Conservation (phyloP, 1,140 invertebrate genomes). For the Brachionus calyciflorus region DNA sequence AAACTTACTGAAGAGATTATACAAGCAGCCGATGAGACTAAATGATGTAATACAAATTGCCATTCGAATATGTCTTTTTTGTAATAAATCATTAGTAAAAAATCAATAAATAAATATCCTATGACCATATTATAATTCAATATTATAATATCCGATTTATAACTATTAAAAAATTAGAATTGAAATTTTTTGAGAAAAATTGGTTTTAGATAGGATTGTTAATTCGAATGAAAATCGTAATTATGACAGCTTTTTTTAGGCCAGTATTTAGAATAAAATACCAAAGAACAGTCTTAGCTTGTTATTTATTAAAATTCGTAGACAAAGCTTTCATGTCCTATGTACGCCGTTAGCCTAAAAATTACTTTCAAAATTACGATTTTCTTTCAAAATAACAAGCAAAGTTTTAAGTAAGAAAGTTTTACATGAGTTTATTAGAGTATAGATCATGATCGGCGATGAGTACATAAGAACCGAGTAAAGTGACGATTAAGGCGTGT, state of each 20-base stretch:
- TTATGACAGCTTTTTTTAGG: too few relatives aligned
- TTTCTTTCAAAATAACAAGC: constrained; percentile 21
- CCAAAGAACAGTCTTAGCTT: too few relatives aligned
- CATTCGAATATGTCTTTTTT: constrained; percentile 25
- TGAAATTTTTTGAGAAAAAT: too few relatives aligned
- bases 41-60: constrained; percentile 41
- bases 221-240: too few relatives aligned
- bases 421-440: constrained; percentile 18
- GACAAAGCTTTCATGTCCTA: too few relatives aligned
- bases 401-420: background rate
- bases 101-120: background rate
- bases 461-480: background rate
- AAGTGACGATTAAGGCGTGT: background rate
- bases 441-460: background rate
- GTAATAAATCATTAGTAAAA: background rate
- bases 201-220: too few relatives aligned
- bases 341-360: background rate
- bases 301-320: too few relatives aligned
- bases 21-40: constrained; percentile 14
- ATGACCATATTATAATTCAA: background rate
- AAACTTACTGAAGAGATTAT: background rate
- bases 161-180: constrained; percentile 1
- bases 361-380: background rate
- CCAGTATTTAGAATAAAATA: too few relatives aligned
- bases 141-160: background rate